phyloP scores from a whole-genome alignment of 2,113 vertebrate genomes.

The Pituophis catenifer region DNA sequence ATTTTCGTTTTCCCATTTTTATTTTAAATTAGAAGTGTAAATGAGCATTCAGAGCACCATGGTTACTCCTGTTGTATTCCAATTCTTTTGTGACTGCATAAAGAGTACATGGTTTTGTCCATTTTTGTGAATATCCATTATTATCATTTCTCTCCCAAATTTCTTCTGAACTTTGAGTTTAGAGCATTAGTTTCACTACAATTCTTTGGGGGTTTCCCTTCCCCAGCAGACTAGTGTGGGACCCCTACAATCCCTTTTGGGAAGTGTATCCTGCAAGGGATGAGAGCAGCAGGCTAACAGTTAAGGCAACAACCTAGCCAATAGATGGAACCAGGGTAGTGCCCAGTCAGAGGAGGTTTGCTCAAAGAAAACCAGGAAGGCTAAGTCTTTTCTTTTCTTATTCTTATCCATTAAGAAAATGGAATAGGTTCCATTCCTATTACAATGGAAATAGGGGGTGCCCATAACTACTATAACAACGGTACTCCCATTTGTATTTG shows the following conservation, averaged over 20 bases:
- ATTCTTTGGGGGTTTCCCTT: not conserved
- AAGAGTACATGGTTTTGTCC: not conserved
- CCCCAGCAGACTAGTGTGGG: not conserved
- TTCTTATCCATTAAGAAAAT: not conserved
- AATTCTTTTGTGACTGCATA: not conserved
- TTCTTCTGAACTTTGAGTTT: not conserved
- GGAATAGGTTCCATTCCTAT: not conserved
- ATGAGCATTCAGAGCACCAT: not conserved
- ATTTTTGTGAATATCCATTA: not conserved
- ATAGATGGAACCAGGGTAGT: not conserved
- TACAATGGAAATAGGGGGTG: not conserved
- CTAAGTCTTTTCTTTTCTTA: not conserved
- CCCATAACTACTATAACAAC: not conserved
- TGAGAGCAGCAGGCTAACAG: not conserved
- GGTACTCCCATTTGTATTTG: not conserved
- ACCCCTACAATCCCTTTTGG: not conserved
- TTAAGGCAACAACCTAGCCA: not conserved
- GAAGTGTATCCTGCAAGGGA: not conserved
- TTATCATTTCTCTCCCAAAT: not conserved
- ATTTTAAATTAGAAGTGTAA: not conserved
- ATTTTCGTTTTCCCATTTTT: not conserved
- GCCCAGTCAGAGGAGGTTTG: not conserved
- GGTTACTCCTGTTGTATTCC: not conserved
- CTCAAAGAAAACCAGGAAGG: not conserved
- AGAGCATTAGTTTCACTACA: not conserved